Base-by-base conservation (phyloP, 1,140 invertebrate species). In the Probaryconus sp. region DNA sequence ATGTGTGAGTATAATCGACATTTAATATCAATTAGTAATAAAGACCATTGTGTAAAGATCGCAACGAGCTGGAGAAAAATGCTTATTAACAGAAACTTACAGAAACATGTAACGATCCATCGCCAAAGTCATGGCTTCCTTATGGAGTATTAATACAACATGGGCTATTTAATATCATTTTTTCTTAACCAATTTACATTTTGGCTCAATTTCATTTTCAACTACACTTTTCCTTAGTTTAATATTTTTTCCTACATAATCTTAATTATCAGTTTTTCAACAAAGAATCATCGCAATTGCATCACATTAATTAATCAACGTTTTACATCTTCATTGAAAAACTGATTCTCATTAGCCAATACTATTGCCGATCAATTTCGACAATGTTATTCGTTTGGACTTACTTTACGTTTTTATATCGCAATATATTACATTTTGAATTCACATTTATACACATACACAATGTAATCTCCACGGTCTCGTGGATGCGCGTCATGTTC, bases 381-480 rank as follows among this genome's bases (percentile, higher is more conserved):
- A n/a, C n/a, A n/a, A n/a, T n/a, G n/a, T n/a, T n/a, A n/a, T n/a
- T n/a, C n/a, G n/a, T n/a, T n/a, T n/a, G n/a, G n/a, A n/a, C n/a
- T 3, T 38, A 14, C 4, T 47, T 60, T 31, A 35, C 21, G 20
- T 37, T 65, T 31, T 38, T 61, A n/a, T 16, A 37, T 76, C 43
- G 67, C 73, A 76, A 76, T 76, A 76, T 76, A 76, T 76, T 76
- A 76, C 73, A 76, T 63, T n/a, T 71, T 76, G 55, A 76, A 71
- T 76, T 76, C 67, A 76, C 67, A 76, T 76, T 76, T 76, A 76
- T 76, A 76, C 73, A 75, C 64, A 75, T 75, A 61, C 58, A 71
- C 67, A 67, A 48, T 63, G 61, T 40, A 47, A 16, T 37, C 51
- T 75, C 51, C 63, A 47, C 58, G 30, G 13, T 21, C 1, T 1